A percentile compares a stretch with the other conserved stretches of the same genome.
Conservation (phyloP, 2,797 vertebrate genomes). For the Channa striata region DNA sequence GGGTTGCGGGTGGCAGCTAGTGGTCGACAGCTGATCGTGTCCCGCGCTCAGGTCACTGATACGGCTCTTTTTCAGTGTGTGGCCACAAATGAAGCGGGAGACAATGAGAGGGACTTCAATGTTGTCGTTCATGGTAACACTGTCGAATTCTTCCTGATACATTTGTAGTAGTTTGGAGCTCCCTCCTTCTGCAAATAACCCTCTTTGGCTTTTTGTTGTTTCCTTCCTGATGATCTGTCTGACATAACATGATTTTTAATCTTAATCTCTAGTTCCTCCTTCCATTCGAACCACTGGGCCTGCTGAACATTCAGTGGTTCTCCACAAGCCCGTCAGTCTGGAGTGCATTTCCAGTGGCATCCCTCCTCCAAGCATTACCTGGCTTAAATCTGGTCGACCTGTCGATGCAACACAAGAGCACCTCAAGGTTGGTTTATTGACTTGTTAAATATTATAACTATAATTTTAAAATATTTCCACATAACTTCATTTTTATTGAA, state of each 20-base stretch:
- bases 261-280: constrained; percentile 88
- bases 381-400: constrained; percentile 94
- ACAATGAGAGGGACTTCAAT: constrained; percentile 88
- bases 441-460: not conserved
- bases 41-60: constrained; percentile 90
- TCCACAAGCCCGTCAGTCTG: constrained; percentile 86
- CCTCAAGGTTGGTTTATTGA: constrained; percentile 82
- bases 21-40: constrained; percentile 88
- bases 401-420: constrained; percentile 89
- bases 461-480: too few species aligned
- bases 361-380: constrained; percentile 93
- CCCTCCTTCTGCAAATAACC: not conserved
- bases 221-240: not conserved
- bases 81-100: constrained; percentile 91
- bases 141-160: not conserved
- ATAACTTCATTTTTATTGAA: not conserved
- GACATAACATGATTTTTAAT: not conserved
- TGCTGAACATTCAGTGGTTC: constrained; percentile 88
- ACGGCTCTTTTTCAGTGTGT: constrained; percentile 91
- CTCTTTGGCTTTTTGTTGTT: not conserved
- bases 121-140: constrained; percentile 91
- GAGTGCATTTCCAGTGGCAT: constrained; percentile 93
- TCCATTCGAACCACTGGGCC: constrained; percentile 87
- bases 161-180: not conserved
- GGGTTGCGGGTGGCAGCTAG: constrained; percentile 84